Conservation (phyloP, 1,140 invertebrate genomes). For the Penaeus indicus region DNA sequence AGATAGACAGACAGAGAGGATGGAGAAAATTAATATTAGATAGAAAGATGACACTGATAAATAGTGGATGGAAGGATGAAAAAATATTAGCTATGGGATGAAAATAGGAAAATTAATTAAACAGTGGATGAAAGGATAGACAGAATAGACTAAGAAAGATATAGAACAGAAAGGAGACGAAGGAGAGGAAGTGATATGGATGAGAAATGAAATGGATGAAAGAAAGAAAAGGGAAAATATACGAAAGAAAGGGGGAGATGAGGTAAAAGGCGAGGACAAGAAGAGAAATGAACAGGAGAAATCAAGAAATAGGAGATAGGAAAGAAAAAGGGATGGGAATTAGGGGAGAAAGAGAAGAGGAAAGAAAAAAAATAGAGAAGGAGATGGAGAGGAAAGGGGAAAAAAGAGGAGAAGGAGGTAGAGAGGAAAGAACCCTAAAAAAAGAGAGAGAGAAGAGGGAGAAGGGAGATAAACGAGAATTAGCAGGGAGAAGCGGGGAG, state of each 20-base stretch:
- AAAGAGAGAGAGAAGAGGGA: neutral
- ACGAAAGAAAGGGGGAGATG: neutral
- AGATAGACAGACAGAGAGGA: neutral
- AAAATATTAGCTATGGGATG: too few species aligned
- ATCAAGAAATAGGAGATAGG: neutral
- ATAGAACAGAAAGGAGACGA: too few species aligned
- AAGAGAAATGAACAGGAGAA: neutral
- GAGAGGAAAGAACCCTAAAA: neutral
- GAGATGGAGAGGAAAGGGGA: neutral
- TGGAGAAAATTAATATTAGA: neutral
- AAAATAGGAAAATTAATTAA: too few species aligned
- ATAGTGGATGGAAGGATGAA: neutral
- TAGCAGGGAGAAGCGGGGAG: neutral
- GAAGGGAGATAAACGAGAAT: neutral
- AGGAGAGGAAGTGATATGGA: too few species aligned
- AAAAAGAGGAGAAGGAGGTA: neutral
- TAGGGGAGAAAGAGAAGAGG: neutral
- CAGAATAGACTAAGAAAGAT: too few species aligned
- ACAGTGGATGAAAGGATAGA: too few species aligned
- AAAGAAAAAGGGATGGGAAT: too few species aligned
- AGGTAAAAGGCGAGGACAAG: neutral
- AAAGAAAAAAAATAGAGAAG: neutral
- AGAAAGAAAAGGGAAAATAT: neutral
- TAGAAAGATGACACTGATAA: neutral
- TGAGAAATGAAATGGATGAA: too few species aligned